Base-by-base conservation (phyloP, 1,140 invertebrate species). In the Cotesia vestalis region DNA sequence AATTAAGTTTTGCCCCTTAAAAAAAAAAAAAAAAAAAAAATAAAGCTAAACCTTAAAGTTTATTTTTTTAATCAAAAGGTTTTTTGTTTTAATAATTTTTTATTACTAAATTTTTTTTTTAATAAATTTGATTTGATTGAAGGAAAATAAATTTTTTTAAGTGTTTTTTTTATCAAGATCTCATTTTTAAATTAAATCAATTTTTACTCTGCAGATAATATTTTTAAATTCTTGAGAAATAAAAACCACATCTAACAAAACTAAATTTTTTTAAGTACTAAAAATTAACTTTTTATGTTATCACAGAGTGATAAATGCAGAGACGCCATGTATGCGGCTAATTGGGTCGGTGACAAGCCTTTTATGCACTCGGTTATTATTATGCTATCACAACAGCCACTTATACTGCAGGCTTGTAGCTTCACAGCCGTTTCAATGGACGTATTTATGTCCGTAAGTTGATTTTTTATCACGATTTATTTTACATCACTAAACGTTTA, bases 381-480 rank as follows among this genome's bases (percentile, higher is more conserved):
- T n/a, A 72, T 78, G 9, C 59, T 81, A 1, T 70, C 68, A 68
- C 77, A 78, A 55, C 75, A 68, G 36, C 74, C 78, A n/a, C 14
- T 81, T 4, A 59, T 62, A 3, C 20, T 81, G 20, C 76, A 61
- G 61, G 78, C 75, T 1, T 75, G 73, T 36, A 68, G 70, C 5
- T 76, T 77, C 60, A 76, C 78, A 63, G 35, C 61, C 2, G 69
- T 81, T 17, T 75, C 77, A 4, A 38, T 79, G 53, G 74, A 78
- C 36, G 68, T 78, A 51, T 80, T 80, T 62, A 27, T 73, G 0
- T 62, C 70, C 66, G 79, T 80, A 74, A 66, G 27, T 46, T 55
- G 36, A 61, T 68, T 68, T 38, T 69, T 36, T 61, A n/a, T 5
- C n/a, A 2, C 14, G 35, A 61, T 12, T 61, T 11, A 27, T 52